phyloP scores from a whole-genome alignment of 2,888 invertebrate genomes.

The Neoaliturus tenellus region DNA sequence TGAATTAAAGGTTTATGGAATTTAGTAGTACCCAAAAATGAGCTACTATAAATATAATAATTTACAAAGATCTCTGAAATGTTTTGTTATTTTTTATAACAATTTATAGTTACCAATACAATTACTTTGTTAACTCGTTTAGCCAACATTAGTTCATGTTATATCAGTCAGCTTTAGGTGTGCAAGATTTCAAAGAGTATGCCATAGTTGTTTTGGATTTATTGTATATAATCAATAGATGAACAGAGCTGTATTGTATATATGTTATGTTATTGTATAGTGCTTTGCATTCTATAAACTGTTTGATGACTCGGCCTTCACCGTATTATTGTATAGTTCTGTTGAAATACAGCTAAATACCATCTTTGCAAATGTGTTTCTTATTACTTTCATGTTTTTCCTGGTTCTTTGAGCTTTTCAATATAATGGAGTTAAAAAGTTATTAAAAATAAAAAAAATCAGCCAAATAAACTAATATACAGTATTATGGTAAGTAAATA shows the following conservation, averaged over 20 bases:
- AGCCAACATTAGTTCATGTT: neutral
- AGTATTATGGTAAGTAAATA: too few species aligned
- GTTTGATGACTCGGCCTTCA: constrained; percentile 51
- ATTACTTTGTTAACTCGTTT: neutral
- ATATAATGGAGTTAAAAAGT: too few species aligned
- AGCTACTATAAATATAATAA: neutral
- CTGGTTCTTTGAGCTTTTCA: too few species aligned
- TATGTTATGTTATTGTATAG: constrained; percentile 52
- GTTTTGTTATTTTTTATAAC: neutral
- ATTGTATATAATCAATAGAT: constrained; percentile 49
- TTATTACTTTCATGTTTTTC: constrained; percentile 14
- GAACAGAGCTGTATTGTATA: constrained; percentile 31
- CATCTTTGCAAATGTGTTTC: constrained; percentile 47
- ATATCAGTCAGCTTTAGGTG: constrained; percentile 40
- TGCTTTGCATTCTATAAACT: constrained; percentile 52
- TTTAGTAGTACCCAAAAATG: too few species aligned
- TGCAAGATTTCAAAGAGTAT: constrained; percentile 29
- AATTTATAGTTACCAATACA: constrained; percentile 3
- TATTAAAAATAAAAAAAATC: too few species aligned
- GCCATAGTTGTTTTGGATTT: constrained; percentile 34
- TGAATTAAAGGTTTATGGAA: too few species aligned
- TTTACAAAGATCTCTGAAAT: neutral
- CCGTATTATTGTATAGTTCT: constrained; percentile 48
- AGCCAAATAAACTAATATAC: too few species aligned
- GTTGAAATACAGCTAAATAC: constrained; percentile 52